Conservation (phyloP, 2,113 vertebrate genomes). For the Hemiscyllium ocellatum region DNA sequence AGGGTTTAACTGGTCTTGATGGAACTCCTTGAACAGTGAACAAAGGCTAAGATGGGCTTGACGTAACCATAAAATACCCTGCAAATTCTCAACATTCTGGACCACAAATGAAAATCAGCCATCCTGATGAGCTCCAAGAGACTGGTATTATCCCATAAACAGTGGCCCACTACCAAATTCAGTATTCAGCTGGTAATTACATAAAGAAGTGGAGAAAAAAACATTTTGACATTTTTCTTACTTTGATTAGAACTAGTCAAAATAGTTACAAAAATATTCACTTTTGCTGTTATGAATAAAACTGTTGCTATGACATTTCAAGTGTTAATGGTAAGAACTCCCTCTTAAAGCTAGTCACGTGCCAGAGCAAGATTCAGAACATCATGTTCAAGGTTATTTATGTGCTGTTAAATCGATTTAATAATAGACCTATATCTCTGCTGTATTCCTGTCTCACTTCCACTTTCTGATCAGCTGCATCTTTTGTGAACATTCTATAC, state of each 20-base stretch:
- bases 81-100: background rate
- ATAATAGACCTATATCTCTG: background rate
- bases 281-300: background rate
- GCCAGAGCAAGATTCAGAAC: background rate
- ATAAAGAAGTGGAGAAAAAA: background rate
- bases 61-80: background rate
- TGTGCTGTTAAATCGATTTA: background rate
- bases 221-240: background rate
- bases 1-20: background rate
- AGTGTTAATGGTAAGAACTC: background rate
- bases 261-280: background rate
- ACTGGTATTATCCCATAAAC: background rate
- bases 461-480: background rate
- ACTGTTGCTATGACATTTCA: background rate
- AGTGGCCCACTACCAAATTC: background rate
- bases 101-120: background rate
- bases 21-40: background rate
- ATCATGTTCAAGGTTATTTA: constrained; percentile 15
- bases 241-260: background rate
- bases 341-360: background rate
- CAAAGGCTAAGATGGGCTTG: background rate
- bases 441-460: background rate
- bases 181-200: background rate
- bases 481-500: constrained; percentile 1
- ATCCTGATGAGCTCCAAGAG: background rate